Percentiles rank a stretch among this genome's conserved stretches.
Evolutionary conservation across 2,113 vertebrate genomes (phyloP).

Genomic region (Oncorhynchus tshawytscha): DNA sequence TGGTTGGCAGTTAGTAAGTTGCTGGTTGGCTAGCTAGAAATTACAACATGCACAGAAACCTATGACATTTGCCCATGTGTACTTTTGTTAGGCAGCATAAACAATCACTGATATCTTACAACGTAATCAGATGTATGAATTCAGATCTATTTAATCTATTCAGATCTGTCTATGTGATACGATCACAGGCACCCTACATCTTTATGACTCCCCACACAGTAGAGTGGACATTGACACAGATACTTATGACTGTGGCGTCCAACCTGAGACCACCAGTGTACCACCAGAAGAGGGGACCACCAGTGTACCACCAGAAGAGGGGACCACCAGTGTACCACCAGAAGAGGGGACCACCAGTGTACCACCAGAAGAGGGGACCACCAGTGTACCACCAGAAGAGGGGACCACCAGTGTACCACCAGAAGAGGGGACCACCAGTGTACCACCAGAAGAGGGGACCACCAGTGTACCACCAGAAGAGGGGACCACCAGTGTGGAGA

Average conservation of each 20-base stretch:
- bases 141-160: background rate
- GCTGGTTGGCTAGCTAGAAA: constrained; percentile 40
- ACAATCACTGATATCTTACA: background rate
- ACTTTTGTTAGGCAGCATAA: background rate
- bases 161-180: constrained; percentile 58
- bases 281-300: background rate
- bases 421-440: background rate
- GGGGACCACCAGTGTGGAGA: background rate
- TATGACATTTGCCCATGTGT: constrained; percentile 31
- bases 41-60: background rate
- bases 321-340: background rate
- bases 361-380: constrained; percentile 2
- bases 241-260: constrained; percentile 5
- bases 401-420: background rate
- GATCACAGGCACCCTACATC: constrained; percentile 87
- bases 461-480: too few relatives aligned
- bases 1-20: background rate
- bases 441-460: constrained; percentile 1
- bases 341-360: background rate
- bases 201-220: constrained; percentile 80
- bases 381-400: too few relatives aligned
- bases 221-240: constrained; percentile 18
- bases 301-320: background rate
- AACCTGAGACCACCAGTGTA: background rate
- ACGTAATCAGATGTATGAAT: background rate